A percentile compares a stretch with the other conserved stretches of the same genome.
These are phyloP conservation scores for Rhynchopsitta pachyrhyncha DNA, from an alignment of 2,113 vertebrate genomes.

Conservation along the genomic window DNA sequence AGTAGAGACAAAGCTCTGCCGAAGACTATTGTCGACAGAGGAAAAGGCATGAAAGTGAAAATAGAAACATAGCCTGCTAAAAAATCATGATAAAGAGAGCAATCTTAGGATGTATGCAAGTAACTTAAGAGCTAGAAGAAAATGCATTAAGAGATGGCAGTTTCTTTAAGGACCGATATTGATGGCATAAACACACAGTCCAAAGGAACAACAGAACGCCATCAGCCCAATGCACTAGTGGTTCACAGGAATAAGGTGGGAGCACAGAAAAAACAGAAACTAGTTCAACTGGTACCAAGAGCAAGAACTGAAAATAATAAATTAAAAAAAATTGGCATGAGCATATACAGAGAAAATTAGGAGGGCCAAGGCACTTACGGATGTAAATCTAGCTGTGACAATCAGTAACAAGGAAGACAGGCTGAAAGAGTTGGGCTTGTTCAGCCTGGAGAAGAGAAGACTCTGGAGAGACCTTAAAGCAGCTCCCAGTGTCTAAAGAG, in stretches of 20 bases:
- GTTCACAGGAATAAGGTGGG: not conserved
- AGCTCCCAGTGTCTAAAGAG: not conserved
- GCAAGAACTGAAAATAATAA: not conserved
- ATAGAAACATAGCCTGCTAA: not conserved
- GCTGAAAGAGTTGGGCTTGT: not conserved
- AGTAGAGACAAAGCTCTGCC: not conserved
- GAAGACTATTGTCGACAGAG: not conserved
- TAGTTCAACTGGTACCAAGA: not conserved
- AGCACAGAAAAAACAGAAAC: not conserved
- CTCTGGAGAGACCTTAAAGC: not conserved
- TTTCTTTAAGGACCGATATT: not conserved
- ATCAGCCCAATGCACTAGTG: not conserved
- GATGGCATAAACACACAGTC: not conserved
- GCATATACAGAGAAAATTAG: not conserved
- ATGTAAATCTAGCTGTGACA: not conserved
- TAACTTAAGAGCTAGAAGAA: not conserved
- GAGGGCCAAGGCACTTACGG: not conserved
- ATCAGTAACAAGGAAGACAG: accelerated
- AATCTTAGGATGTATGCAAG: not conserved
- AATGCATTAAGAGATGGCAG: not conserved
- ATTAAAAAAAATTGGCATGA: not conserved
- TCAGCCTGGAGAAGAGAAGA: not conserved
- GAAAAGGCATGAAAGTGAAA: not conserved
- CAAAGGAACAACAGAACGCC: not conserved
- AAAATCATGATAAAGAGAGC: not conserved